phyloP scores from a whole-genome alignment of 2,113 vertebrate genomes.

The Epinephelus cyanopodus region DNA sequence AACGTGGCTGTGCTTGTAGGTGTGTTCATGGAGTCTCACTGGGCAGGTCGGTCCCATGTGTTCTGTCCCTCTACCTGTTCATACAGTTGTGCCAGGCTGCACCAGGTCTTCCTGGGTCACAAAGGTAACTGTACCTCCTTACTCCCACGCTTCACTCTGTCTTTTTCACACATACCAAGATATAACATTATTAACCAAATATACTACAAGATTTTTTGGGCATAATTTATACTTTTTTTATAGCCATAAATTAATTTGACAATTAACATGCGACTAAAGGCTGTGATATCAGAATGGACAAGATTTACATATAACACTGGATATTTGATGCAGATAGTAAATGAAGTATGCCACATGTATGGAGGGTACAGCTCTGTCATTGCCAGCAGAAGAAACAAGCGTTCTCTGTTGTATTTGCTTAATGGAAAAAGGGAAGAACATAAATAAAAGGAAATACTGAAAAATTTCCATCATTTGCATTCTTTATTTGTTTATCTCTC shows the following conservation, averaged over 20 bases:
- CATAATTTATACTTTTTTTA: background rate
- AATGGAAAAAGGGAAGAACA: background rate
- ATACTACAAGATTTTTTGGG: background rate
- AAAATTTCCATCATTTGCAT: background rate
- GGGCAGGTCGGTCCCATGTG: constrained; percentile 38
- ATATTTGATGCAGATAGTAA: constrained; percentile 4
- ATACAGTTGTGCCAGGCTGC: constrained; percentile 64
- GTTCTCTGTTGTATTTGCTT: background rate
- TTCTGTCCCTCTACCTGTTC: constrained; percentile 69
- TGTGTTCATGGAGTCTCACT: constrained; percentile 51
- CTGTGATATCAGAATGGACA: background rate
- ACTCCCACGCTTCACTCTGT: background rate
- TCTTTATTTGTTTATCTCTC: constrained; percentile 3
- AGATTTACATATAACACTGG: background rate
- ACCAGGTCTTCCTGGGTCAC: constrained; percentile 65
- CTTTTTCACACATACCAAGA: background rate
- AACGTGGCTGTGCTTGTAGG: constrained; percentile 55
- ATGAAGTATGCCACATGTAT: background rate
- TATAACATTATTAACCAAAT: background rate
- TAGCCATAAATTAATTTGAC: background rate
- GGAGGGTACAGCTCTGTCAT: background rate
- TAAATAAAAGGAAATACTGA: background rate
- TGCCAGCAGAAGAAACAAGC: background rate
- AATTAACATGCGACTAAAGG: background rate
- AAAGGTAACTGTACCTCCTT: constrained; percentile 53